These are phyloP conservation scores for Aplodontia rufa DNA, from an alignment of 2,113 vertebrate species.

Conservation along the genomic window DNA sequence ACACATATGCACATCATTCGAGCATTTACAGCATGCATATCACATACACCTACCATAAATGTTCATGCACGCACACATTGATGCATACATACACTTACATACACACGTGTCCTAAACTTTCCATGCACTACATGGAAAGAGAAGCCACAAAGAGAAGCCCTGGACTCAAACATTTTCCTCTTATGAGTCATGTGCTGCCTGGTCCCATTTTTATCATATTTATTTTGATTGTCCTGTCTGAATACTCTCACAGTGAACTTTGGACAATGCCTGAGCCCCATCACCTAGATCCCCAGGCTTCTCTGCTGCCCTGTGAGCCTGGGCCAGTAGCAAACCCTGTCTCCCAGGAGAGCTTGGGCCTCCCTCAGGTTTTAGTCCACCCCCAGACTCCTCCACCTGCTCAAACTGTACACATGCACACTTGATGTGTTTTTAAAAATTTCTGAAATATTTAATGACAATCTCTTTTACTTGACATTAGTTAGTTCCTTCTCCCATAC, in stretches of 20 bases:
- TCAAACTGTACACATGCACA: not conserved
- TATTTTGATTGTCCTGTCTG: not conserved
- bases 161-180: not conserved
- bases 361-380: not conserved
- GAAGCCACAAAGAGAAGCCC: not conserved
- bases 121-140: too few relatives aligned
- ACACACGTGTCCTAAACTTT: too few relatives aligned
- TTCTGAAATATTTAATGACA: not conserved
- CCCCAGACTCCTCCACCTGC: fast-evolving
- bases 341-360: fast-evolving
- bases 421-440: not conserved
- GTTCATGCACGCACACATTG: not conserved
- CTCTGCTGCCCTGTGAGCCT: not conserved
- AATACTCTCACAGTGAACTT: not conserved
- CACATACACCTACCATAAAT: not conserved
- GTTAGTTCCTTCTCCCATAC: not conserved
- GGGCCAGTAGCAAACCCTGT: fast-evolving
- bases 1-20: not conserved
- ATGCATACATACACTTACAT: not conserved
- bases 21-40: not conserved
- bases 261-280: not conserved
- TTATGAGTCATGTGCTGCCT: not conserved
- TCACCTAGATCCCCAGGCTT: not conserved
- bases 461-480: not conserved
- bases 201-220: not conserved